Conservation (phyloP, 2,797 vertebrate genomes). For the Catharus ustulatus region DNA sequence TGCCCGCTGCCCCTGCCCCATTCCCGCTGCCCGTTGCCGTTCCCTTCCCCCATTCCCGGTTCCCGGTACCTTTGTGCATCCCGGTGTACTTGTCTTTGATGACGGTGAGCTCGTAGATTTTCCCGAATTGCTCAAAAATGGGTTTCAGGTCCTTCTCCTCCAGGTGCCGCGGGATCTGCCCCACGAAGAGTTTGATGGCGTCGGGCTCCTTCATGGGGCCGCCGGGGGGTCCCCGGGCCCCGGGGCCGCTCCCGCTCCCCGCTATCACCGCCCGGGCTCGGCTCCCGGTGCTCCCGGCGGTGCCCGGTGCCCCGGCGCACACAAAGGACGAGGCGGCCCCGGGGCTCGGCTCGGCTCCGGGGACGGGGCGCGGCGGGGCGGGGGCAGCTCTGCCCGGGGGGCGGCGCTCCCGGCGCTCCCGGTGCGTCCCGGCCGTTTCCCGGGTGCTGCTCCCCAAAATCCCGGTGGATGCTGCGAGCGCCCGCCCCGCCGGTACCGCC, state of each 20-base stretch:
- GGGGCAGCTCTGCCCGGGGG: conserved; percentile 27
- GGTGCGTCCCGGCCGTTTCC: neutral
- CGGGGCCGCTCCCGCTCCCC: conserved; percentile 9
- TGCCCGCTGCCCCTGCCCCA: neutral
- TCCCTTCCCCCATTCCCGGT: neutral
- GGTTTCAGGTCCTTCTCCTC: conserved; percentile 98
- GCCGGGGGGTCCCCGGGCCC: neutral
- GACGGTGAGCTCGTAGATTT: conserved; percentile 99
- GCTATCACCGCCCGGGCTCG: neutral
- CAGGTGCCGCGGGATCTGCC: conserved; percentile 98
- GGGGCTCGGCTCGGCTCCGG: conserved; percentile 36
- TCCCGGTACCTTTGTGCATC: conserved; percentile 94
- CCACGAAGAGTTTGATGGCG: conserved; percentile 99
- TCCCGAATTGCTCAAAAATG: conserved; percentile 97
- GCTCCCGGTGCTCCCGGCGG: neutral
- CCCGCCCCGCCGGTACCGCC: neutral
- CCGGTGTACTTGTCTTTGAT: conserved; percentile 99
- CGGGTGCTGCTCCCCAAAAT: neutral
- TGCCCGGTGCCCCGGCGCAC: conserved; percentile 19
- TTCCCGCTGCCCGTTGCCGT: too few species aligned
- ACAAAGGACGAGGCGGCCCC: conserved; percentile 50
- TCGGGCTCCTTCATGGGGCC: conserved; percentile 69
- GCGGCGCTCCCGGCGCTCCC: conserved; percentile 26
- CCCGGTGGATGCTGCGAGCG: neutral
- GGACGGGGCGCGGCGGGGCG: conserved; percentile 19